Base-by-base conservation (phyloP, 2,113 vertebrate genomes). In the Callaeas wilsoni region DNA sequence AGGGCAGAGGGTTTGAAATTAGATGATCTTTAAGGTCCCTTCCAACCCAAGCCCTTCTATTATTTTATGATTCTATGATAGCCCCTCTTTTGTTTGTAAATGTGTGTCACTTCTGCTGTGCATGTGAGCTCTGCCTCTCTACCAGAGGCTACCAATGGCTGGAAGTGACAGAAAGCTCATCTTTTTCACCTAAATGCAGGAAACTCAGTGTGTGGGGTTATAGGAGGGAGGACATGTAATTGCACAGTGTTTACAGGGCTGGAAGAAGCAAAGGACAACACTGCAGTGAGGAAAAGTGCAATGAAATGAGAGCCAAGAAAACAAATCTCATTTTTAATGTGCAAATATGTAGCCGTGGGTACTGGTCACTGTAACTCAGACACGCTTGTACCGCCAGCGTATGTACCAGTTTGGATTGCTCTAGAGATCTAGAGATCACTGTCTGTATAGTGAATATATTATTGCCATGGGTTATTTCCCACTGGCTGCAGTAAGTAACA, bases 361-460 rank as follows among this genome's bases (percentile, higher is more conserved):
- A 23, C 12, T 84, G 56, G 10, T 73, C 37, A 22, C 19, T 11
- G 15, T 42, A 56, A 41, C 29, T 91, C 39, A 10, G 46, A 21
- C 23, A 3, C 23, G 4, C 2, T n/a, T 62, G 50, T 7, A 23
- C 16, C 59, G 63, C 18, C 18, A 20, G 23, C 1, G 0, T 7
- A 2, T 1, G 1, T 4, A 15, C 8, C 59, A 29, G 25, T n/a
- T 52, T 82, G 5, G 3, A 37, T 44, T 84, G 19, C 42, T 22
- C 15, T 27, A 47, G 57, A 75, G 22, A 20, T 22, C 15, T 27
- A 47, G 57, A 75, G 22, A 20, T 85, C 26, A 10, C 7, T 55
- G 7, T 64, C 3, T 49, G 3, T 32, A 5, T 12, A 26, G 37
- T 41, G 30, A 69, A 69, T 55, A 22, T 27, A 11, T 41, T 49